phyloP scores from a whole-genome alignment of 2,888 invertebrate species.

The Hemaris fuciformis region DNA sequence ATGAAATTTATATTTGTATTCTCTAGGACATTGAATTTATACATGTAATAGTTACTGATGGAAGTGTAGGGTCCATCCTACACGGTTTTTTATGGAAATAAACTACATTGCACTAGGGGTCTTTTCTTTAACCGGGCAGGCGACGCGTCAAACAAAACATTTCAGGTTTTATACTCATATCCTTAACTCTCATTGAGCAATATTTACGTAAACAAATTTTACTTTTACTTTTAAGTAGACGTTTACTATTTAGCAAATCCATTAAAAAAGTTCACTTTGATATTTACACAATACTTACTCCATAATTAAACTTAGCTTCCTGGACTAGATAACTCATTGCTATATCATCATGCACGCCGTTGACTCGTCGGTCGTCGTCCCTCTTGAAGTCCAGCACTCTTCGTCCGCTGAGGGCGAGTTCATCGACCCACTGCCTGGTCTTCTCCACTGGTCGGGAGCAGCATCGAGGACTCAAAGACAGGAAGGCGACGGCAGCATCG shows the following conservation, averaged over 20 bases:
- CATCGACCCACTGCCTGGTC: slow-evolving; percentile 68
- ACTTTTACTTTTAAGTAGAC: no score
- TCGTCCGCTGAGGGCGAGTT: slow-evolving; percentile 56
- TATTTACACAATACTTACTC: slow-evolving; percentile 46
- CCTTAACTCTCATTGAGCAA: background rate
- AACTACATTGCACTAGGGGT: no score
- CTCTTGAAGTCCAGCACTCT: slow-evolving; percentile 56
- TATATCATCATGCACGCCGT: slow-evolving; percentile 65
- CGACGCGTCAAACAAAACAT: no score
- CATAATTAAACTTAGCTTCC: slow-evolving; percentile 70
- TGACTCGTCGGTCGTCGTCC: slow-evolving; percentile 53
- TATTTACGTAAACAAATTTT: no score
- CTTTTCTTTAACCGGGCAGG: no score
- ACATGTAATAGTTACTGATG: no score
- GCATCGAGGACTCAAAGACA: slow-evolving; percentile 83
- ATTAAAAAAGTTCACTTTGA: no score
- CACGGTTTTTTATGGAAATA: no score
- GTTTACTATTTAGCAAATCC: no score
- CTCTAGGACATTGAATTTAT: no score
- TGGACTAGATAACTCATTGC: slow-evolving; percentile 69
- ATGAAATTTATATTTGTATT: no score
- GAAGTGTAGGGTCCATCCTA: no score
- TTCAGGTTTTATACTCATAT: background rate
- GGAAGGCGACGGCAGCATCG: slow-evolving; percentile 64
- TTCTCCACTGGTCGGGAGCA: slow-evolving; percentile 67